Evolutionary conservation across 2,888 invertebrate genomes (phyloP), one percentile per base, ranked within the genome.

Genomic region (Graphium colonna): DNA sequence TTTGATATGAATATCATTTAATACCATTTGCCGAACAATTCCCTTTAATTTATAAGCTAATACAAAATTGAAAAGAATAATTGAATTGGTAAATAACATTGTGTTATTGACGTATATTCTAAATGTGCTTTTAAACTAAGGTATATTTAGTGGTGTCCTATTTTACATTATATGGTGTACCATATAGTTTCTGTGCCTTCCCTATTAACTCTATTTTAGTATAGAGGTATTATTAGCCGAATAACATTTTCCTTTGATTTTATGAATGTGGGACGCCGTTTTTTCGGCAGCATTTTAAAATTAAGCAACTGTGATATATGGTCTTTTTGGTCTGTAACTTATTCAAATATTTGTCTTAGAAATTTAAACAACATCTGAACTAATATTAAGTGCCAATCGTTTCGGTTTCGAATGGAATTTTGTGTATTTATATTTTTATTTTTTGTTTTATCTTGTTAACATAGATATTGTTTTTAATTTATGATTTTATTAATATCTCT

Each of bases 331-430:
- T 67, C 56, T 62, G 60, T 62, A 66, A 66, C 59, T 44, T 59
- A 53, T 56, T 67, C 56, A 63, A 66, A 59, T 62, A 67, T 65
- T n/a, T 56, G 55, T 54, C 50, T 59, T 59, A 53, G 58, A 55
- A 47, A 53, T 54, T 60, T 57, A 51, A 61, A 69, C 59, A 60
- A 55, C 61, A 67, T 70, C 55, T 58, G n/a, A 62, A 64, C 63
- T 67, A 69, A 59, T 69, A 62, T 69, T 76, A 74, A 77, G 77
- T 85, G 82, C 81, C 81, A 87, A 85, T 79, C 73, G 58, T 72
- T 66, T 73, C 65, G 65, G 60, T 70, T 79, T 79, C 80, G 65
- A 68, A 74, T 62, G 66, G 59, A 73, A 67, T 80, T 77, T 80
- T 81, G 67, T 73, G 63, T 64, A 49, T 58, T 68, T 76, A 73